phyloP scores from a whole-genome alignment of 1,140 invertebrate genomes.

The Pentalonia nigronervosa region DNA sequence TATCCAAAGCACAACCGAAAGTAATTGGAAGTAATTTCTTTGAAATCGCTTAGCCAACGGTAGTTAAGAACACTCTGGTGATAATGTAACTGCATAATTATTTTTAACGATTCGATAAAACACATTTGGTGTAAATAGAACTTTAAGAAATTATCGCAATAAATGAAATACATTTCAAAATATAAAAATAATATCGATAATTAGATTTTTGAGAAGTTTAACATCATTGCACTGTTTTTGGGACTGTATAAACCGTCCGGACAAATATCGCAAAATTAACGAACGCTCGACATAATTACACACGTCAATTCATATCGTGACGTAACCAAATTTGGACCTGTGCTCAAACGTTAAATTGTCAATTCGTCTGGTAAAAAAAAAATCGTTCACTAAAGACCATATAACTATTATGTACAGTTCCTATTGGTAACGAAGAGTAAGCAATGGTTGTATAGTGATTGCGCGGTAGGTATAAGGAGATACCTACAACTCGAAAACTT shows the following conservation, averaged over 20 bases:
- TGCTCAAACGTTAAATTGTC: background rate
- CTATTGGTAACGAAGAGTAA: background rate
- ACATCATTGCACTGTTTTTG: no score
- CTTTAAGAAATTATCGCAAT: background rate
- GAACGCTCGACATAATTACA: background rate
- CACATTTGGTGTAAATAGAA: background rate
- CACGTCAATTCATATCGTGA: no score
- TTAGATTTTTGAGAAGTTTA: no score
- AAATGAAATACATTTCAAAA: background rate
- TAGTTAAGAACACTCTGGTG: background rate
- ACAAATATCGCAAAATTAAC: background rate
- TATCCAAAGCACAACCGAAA: background rate
- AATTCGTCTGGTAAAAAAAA: background rate
- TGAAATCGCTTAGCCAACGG: background rate
- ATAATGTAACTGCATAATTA: background rate
- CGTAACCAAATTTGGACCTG: background rate
- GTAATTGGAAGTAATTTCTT: background rate
- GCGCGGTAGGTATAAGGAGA: background rate
- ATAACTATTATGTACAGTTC: background rate
- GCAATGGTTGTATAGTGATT: background rate
- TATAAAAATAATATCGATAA: background rate
- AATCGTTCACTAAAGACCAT: background rate
- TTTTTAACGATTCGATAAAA: no score
- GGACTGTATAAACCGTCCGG: no score
- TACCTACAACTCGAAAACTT: background rate